Conservation (phyloP, 2,113 vertebrate genomes). For the Emberiza fucata region DNA sequence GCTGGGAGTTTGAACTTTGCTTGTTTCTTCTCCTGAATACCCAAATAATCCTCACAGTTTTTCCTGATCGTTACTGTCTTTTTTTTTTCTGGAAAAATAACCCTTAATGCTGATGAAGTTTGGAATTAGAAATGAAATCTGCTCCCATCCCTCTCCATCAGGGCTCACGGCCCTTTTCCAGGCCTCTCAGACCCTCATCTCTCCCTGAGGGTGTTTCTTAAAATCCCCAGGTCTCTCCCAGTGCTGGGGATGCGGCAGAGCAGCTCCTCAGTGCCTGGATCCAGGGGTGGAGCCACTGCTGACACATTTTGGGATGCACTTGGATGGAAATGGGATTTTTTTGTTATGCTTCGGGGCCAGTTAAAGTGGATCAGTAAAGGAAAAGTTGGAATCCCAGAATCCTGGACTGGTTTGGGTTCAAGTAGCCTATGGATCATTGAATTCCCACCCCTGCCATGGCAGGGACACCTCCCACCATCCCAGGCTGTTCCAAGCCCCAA, state of each 20-base stretch:
- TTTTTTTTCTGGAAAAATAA: neutral
- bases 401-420: rapidly evolving
- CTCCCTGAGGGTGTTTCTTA: neutral
- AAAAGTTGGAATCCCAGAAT: neutral
- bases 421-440: neutral
- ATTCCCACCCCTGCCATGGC: neutral
- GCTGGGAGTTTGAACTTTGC: neutral
- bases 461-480: neutral
- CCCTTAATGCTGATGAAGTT: neutral
- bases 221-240: neutral
- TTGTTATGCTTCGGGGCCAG: rapidly evolving
- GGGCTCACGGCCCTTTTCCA: neutral
- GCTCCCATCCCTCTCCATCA: too few species aligned
- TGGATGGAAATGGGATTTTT: neutral
- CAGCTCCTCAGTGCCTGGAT: neutral
- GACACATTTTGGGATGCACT: neutral
- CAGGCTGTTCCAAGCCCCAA: neutral
- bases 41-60: neutral
- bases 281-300: neutral
- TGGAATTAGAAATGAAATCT: neutral
- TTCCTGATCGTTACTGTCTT: neutral
- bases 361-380: neutral
- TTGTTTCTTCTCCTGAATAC: neutral
- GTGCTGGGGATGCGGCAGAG: neutral
- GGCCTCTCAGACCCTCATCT: neutral